Percentiles rank a stretch among this genome's conserved stretches.
These are phyloP conservation scores for Hirtodrosophila histrioides DNA, from an alignment of 2,888 invertebrate species.

Conservation along the genomic window DNA sequence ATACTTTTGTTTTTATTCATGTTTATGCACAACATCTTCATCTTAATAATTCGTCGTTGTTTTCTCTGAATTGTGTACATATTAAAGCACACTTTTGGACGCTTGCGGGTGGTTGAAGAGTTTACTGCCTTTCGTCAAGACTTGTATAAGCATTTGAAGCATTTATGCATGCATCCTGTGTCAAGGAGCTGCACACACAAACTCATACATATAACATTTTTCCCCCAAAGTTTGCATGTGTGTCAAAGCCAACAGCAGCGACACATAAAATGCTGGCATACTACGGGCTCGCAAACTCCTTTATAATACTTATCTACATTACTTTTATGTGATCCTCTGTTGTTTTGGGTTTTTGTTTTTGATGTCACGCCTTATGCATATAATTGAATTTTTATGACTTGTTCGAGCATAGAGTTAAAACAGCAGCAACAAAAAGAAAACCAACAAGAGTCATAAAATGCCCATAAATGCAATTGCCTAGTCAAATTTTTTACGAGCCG, in stretches of 20 bases:
- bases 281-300: slow-evolving; percentile 24
- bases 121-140: slow-evolving; percentile 35
- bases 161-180: slow-evolving; percentile 38
- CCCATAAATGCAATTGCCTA: slow-evolving; percentile 46
- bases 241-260: slow-evolving; percentile 60
- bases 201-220: neutral
- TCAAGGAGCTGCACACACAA: slow-evolving; percentile 23
- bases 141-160: slow-evolving; percentile 32
- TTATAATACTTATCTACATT: slow-evolving; percentile 42
- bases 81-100: slow-evolving; percentile 40
- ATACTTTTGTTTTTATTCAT: slow-evolving; percentile 11
- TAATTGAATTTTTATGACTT: slow-evolving; percentile 73
- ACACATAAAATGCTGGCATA: slow-evolving; percentile 44
- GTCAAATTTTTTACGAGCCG: slow-evolving; percentile 62
- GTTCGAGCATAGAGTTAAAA: slow-evolving; percentile 13
- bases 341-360: slow-evolving; percentile 18
- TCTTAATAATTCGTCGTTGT: slow-evolving; percentile 20
- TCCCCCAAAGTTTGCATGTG: slow-evolving; percentile 55
- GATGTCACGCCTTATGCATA: slow-evolving; percentile 36
- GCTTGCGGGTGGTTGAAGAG: slow-evolving; percentile 13
- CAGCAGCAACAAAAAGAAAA: slow-evolving; percentile 7
- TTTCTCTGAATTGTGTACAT: slow-evolving; percentile 26
- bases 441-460: slow-evolving; percentile 55
- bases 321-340: slow-evolving; percentile 36
- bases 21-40: slow-evolving; percentile 30